Base-by-base conservation (phyloP, 2,888 invertebrate species). In the Epinotia brunnichana region DNA sequence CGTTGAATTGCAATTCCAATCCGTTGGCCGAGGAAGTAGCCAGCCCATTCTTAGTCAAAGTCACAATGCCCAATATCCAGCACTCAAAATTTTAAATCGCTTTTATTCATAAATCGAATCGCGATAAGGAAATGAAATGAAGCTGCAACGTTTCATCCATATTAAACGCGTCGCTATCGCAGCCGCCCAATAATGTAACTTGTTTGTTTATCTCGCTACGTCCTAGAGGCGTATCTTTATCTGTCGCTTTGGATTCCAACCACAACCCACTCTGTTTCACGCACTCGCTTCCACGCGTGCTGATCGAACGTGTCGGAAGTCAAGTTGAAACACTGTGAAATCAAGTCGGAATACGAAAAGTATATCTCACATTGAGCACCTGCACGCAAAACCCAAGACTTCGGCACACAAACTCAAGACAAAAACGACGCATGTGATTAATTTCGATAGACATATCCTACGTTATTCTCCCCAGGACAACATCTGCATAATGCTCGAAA, bases 151-250 rank as follows among this genome's bases (percentile, higher is more conserved):
- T 21, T n/a, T 60, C 56, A 24, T 44, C 48, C 61, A 67, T 72
- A 54, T 56, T 48, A 24, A 56, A 11, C 41, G 48, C 41, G 61
- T 61, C 67, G 56, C 56, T 69, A 73, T 73, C 67, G 21, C 21
- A 24, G 17, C 24, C 5, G 39, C 24, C 39, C 54, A 68, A 72
- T 68, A 68, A 63, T 56, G 73, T 51, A 72, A 68, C 66, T 53
- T 63, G 68, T 68, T 69, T 73, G 69, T 73, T 73, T 73, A 73
- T 73, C 69, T 69, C 39, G 11, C 41, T 41, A 29, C 48, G 39
- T 67, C 48, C 44, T 48, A n/a, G 44, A 5, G 48, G 15, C 7
- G 5, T 15, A 48, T 48, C n/a, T n/a, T n/a, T 48, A 7, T 1
- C 48, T 13, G 48, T 48, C 48, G n/a, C 5, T 48, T 48, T n/a